Base-by-base conservation (phyloP, 2,888 invertebrate species). In the Zygaena filipendulae region DNA sequence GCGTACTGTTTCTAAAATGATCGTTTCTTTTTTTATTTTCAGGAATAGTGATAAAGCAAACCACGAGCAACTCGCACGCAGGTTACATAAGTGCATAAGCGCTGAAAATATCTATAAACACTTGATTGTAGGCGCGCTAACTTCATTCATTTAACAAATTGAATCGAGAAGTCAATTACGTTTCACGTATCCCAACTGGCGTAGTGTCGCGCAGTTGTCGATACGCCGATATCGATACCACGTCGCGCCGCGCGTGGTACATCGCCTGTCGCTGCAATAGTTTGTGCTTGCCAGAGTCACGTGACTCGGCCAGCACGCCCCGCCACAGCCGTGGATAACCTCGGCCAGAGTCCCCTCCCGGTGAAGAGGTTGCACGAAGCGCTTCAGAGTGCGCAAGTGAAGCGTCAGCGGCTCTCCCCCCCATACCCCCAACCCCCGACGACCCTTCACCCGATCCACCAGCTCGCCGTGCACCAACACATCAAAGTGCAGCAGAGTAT, bases 351-450 rank as follows among this genome's bases (percentile, higher is more conserved):
- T 66, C 75, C 74, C 59, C 71, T 75, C 49, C 79, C 77, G 69
- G 80, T 77, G 71, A 80, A 80, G 77, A 72, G 79, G 82, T 81
- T 80, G 82, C 81, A 82, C 77, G 82, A 79, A 71, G 81, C 81
- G 72, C 80, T 82, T 60, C 82, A 77, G 70, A 71, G 77, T 70
- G 79, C 80, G 56, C 80, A 79, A 69, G 81, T 80, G 69, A 82
- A 83, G 80, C 81, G 83, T 55, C 84, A 84, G 82, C 82, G 82
- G 68, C 82, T 83, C 68, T 75, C 79, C 62, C 81, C 79, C 44
- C 75, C 79, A 56, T 83, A 82, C 68, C 81, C 82, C 71, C 67
- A 81, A 60, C 75, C 72, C 53, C 63, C 72, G 43, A 40, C 62
- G 34, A 57, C 62, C 48, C 70, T 74, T 35, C 77, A 72, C 47